Evolutionary conservation across 2,113 vertebrate genomes (phyloP).

Genomic region (Xiphophorus hellerii): DNA sequence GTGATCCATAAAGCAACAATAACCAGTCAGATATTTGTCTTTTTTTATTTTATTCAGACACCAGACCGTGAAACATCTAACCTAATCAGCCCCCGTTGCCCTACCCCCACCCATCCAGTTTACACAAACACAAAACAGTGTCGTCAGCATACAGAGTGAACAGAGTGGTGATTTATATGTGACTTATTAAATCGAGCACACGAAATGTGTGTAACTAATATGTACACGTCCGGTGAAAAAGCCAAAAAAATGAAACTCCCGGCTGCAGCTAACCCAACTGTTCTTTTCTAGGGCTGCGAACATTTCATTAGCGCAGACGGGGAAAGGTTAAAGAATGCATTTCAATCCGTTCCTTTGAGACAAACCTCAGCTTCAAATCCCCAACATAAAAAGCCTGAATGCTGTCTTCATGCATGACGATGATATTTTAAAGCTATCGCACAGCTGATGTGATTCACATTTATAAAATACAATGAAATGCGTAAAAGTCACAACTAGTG

Average conservation of each 20-base stretch:
- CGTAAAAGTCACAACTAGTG: slow-evolving; percentile 37
- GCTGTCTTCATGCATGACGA: slow-evolving; percentile 57
- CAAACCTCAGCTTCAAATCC: slow-evolving; percentile 20
- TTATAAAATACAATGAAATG: slow-evolving; percentile 36
- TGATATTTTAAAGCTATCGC: slow-evolving; percentile 71
- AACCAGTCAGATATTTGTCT: slow-evolving; percentile 61
- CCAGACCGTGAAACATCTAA: slow-evolving; percentile 62
- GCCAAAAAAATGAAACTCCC: slow-evolving; percentile 27
- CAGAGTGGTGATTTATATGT: slow-evolving; percentile 57
- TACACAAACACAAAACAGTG: slow-evolving; percentile 71
- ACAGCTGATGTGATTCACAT: slow-evolving; percentile 37
- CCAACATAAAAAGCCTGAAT: slow-evolving; percentile 39
- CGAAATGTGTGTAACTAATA: slow-evolving; percentile 18
- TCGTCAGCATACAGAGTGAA: slow-evolving; percentile 73
- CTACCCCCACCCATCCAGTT: slow-evolving; percentile 34
- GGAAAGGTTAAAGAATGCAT: slow-evolving; percentile 16
- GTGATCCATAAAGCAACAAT: slow-evolving; percentile 69
- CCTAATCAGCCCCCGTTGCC: slow-evolving; percentile 34
- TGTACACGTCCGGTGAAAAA: slow-evolving; percentile 25
- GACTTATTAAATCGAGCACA: slow-evolving; percentile 46
- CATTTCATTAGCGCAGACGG: slow-evolving; percentile 24
- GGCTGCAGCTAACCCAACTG: not conserved
- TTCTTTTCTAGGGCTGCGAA: slow-evolving; percentile 24
- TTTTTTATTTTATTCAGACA: slow-evolving; percentile 49
- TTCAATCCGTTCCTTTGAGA: slow-evolving; percentile 15